Conservation (phyloP, 2,888 invertebrate genomes). For the Cosmorhoe ocellata region DNA sequence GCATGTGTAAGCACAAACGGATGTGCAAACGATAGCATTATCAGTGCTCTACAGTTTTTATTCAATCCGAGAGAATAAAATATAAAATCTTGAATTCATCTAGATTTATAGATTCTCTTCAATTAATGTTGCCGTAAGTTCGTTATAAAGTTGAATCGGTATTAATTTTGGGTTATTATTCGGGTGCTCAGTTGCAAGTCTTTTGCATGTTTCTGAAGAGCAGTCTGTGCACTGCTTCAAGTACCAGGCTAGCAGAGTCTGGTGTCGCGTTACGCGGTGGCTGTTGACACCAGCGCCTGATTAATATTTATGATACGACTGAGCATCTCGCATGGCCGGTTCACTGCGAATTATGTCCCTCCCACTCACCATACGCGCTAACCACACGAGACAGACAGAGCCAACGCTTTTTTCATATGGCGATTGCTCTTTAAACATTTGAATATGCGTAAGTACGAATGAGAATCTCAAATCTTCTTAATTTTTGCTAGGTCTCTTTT, state of each 20-base stretch:
- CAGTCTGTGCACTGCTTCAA: constrained; percentile 56
- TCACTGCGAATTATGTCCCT: constrained; percentile 73
- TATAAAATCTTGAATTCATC: constrained; percentile 34
- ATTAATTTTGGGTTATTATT: too few species aligned
- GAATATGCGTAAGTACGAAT: constrained; percentile 76
- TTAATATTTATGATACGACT: constrained; percentile 83
- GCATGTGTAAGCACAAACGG: constrained; percentile 73
- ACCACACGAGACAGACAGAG: constrained; percentile 50
- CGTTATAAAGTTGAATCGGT: too few species aligned
- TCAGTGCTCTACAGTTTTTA: constrained; percentile 53
- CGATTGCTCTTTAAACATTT: constrained; percentile 67
- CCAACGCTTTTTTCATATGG: constrained; percentile 56
- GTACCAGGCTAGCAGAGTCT: constrained; percentile 77
- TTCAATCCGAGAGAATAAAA: constrained; percentile 40
- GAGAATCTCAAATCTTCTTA: constrained; percentile 76
- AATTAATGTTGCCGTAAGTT: too few species aligned
- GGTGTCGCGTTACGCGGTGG: constrained; percentile 82
- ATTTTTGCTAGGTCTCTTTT: constrained; percentile 64
- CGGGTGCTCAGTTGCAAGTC: constrained; percentile 1
- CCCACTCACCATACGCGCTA: constrained; percentile 54
- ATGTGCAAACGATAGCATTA: constrained; percentile 74
- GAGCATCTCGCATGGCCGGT: constrained; percentile 82
- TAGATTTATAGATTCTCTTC: too few species aligned
- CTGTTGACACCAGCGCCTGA: constrained; percentile 83
- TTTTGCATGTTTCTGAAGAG: constrained; percentile 47